These are phyloP conservation scores for Zaprionus taronus DNA, from an alignment of 1,140 invertebrate genomes.

Conservation along the genomic window DNA sequence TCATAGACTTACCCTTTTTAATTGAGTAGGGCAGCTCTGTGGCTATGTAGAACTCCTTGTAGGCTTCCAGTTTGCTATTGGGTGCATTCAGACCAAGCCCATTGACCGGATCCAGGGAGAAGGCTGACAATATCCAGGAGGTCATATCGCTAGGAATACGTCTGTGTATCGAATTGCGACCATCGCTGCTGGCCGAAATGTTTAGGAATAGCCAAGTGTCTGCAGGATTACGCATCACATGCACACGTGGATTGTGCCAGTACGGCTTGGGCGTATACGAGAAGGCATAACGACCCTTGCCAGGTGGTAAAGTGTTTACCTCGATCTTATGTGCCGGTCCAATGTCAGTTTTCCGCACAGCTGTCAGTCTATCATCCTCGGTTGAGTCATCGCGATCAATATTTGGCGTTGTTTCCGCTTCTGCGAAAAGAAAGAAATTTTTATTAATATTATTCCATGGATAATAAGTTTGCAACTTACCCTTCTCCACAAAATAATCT, in stretches of 20 bases:
- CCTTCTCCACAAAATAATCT: constrained; percentile 74
- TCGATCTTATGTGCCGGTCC: constrained; percentile 83
- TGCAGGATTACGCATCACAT: constrained; percentile 89
- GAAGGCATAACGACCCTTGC: constrained; percentile 95
- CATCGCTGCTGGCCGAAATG: constrained; percentile 88
- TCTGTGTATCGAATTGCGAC: constrained; percentile 84
- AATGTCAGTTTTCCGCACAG: constrained; percentile 82
- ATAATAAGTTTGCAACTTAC: constrained; percentile 12
- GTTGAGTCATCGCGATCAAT: constrained; percentile 46
- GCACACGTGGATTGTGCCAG: constrained; percentile 91
- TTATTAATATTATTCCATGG: not conserved
- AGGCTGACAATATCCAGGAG: constrained; percentile 96
- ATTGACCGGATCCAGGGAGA: constrained; percentile 93
- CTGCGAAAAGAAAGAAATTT: constrained; percentile 16
- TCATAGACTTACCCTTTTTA: constrained; percentile 87
- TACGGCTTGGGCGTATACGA: constrained; percentile 92
- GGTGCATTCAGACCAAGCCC: constrained; percentile 93
- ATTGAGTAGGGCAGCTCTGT: constrained; percentile 94
- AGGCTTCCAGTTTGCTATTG: constrained; percentile 91
- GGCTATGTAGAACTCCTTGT: constrained; percentile 94
- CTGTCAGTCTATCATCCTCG: constrained; percentile 74
- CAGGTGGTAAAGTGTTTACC: constrained; percentile 90
- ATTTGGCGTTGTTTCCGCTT: constrained; percentile 63
- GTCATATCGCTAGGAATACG: constrained; percentile 94
- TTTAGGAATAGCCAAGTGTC: constrained; percentile 94